These are phyloP conservation scores for Hylaeus volcanicus DNA, from an alignment of 1,140 invertebrate genomes.

Conservation along the genomic window DNA sequence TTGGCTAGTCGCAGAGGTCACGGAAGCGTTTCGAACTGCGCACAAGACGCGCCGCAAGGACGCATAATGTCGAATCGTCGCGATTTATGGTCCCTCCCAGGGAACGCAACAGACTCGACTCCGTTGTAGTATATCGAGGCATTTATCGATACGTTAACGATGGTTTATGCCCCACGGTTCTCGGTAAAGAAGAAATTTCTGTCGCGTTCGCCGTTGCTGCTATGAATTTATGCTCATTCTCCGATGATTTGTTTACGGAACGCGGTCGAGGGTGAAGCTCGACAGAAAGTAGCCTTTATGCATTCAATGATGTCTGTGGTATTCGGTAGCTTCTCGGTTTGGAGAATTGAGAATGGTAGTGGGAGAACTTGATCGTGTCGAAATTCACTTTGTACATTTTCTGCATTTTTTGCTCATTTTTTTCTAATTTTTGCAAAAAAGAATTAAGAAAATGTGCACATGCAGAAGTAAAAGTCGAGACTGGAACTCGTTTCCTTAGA, in stretches of 20 bases:
- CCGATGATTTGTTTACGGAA: conserved; percentile 15
- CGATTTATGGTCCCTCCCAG: background rate
- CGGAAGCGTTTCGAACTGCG: background rate
- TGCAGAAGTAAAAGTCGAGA: no score
- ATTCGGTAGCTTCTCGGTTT: no score
- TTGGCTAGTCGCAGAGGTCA: background rate
- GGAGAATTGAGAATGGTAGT: no score
- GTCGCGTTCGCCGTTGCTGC: background rate
- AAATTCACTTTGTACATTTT: no score
- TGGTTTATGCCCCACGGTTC: conserved; percentile 1
- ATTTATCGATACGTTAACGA: conserved; percentile 13
- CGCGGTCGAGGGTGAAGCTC: background rate
- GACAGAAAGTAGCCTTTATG: no score
- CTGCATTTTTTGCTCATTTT: no score
- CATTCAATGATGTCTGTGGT: no score
- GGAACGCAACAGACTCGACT: background rate
- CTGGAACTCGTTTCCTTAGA: no score
- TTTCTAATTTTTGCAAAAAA: no score
- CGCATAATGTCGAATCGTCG: background rate
- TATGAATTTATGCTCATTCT: conserved; percentile 20
- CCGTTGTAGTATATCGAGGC: background rate
- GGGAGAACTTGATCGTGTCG: no score
- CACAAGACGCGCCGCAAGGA: background rate
- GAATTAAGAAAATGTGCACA: no score
- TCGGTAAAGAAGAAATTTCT: conserved; percentile 13